These are phyloP conservation scores for Agrotis ipsilon DNA, from an alignment of 2,888 invertebrate species.

Conservation along the genomic window DNA sequence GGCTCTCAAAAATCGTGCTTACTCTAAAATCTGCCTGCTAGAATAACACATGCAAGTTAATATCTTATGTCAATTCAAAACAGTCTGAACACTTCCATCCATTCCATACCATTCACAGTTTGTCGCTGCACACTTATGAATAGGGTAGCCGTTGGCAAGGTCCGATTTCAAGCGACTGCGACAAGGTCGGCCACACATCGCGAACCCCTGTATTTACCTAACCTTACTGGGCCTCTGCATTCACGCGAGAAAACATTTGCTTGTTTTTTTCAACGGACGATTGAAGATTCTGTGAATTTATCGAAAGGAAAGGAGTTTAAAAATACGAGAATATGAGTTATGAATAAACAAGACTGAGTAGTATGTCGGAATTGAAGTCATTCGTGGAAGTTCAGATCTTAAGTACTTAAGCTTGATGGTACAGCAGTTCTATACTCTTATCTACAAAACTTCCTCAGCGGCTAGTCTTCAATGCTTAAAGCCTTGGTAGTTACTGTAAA, in stretches of 20 bases:
- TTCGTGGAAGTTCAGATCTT: background rate
- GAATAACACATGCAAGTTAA: background rate
- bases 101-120: constrained; percentile 28
- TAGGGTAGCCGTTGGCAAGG: constrained; percentile 49
- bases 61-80: constrained; percentile 18
- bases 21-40: background rate
- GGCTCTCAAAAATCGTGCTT: background rate
- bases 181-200: constrained; percentile 46
- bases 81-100: constrained; percentile 19
- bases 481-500: background rate
- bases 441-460: background rate
- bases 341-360: constrained; percentile 7
- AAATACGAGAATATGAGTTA: background rate
- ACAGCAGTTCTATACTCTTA: background rate
- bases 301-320: constrained; percentile 7
- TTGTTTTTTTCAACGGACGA: constrained; percentile 5
- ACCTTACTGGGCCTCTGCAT: constrained; percentile 45
- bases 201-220: constrained; percentile 45
- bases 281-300: constrained; percentile 1
- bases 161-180: constrained; percentile 33
- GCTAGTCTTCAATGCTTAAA: background rate
- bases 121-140: constrained; percentile 23
- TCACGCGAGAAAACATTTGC: constrained; percentile 28
- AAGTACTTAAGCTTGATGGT: background rate
- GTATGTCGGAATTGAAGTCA: background rate